Base-by-base conservation (phyloP, 1,140 invertebrate genomes). In the Rhysida immarginata region DNA sequence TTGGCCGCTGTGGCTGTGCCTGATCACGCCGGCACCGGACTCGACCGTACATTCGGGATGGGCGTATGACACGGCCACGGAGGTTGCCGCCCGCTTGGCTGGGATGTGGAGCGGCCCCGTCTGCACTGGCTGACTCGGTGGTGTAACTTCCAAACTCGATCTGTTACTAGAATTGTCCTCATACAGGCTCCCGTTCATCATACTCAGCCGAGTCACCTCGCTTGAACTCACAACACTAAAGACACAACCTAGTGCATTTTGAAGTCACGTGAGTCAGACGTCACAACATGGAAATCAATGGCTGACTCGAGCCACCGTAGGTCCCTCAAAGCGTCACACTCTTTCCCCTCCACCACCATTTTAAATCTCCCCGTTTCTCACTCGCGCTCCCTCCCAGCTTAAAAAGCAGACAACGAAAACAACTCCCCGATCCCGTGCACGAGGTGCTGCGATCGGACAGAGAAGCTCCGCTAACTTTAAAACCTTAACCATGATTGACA, bases 111-210 rank as follows among this genome's bases (percentile, higher is more conserved):
- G 72, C 2, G 85, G 83, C 14, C 80, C 79, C 52, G 60, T 71
- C 77, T 59, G 44, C 54, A 63, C 59, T 62, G 69, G 67, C 50
- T 13, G 57, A 58, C 21, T 58, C 52, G 25, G 57, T 48, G 35
- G 59, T 53, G 50, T 54, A 55, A 20, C 58, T 46, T 58, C 58
- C 56, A 57, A 23, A 77, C 55, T 72, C 74, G 62, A 75, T 71
- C 48, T 77, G 76, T 64, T 81, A 80, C 66, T 56, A 8, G 80
- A 81, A 71, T 78, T 79, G 71, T 84, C 81, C 70, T 83, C 82
- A 77, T 85, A 83, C 50, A 79, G 69, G 65, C 75, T 73, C 56
- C 80, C 81, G 80, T 84, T 85, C 83, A 85, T 85, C 82, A 85
- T 85, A 66, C 74, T 75, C 78, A 82, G 84, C 82, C 81, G 83